Percentiles rank a stretch among this genome's conserved stretches.
phyloP scores from a whole-genome alignment of 2,888 invertebrate species.

The Lepidonotus clava region DNA sequence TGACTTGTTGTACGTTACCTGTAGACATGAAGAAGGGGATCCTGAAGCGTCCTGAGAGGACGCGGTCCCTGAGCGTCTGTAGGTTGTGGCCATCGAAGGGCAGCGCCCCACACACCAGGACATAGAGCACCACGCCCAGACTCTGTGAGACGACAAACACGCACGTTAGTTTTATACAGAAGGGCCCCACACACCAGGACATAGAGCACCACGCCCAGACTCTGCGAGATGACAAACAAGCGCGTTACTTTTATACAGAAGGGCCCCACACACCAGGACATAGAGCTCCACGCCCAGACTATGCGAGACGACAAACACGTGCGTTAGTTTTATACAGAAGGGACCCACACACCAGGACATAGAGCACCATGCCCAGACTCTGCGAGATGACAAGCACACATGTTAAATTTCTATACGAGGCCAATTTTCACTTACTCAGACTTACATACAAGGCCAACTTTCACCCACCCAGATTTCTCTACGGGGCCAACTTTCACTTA shows the following conservation, averaged over 20 bases:
- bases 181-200: slow-evolving; percentile 97
- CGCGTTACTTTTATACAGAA: slow-evolving; percentile 98
- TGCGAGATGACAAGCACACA: slow-evolving; percentile 86
- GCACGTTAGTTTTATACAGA: too few relatives aligned
- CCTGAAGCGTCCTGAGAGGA: slow-evolving; percentile 95
- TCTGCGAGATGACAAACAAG: slow-evolving; percentile 90
- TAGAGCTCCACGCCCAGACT: slow-evolving; percentile 98
- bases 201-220: slow-evolving; percentile 97
- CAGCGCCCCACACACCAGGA: slow-evolving; percentile 96
- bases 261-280: slow-evolving; percentile 96
- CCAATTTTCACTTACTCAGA: too few relatives aligned
- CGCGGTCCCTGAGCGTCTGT: slow-evolving; percentile 92
- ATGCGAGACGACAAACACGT: slow-evolving; percentile 89
- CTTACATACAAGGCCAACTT: too few relatives aligned
- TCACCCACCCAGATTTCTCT: too few relatives aligned
- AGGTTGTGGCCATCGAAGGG: slow-evolving; percentile 98
- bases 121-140: slow-evolving; percentile 97
- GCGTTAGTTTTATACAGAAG: too few relatives aligned
- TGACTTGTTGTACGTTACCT: slow-evolving; percentile 88
- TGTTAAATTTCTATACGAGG: slow-evolving; percentile 98
- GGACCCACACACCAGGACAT: slow-evolving; percentile 97
- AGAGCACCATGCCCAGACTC: slow-evolving; percentile 98
- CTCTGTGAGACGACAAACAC: slow-evolving; percentile 90
- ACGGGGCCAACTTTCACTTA: too few relatives aligned
- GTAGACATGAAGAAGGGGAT: slow-evolving; percentile 99